These are phyloP conservation scores for Lasioglossum figueresi DNA, from an alignment of 2,888 invertebrate species.

Conservation along the genomic window DNA sequence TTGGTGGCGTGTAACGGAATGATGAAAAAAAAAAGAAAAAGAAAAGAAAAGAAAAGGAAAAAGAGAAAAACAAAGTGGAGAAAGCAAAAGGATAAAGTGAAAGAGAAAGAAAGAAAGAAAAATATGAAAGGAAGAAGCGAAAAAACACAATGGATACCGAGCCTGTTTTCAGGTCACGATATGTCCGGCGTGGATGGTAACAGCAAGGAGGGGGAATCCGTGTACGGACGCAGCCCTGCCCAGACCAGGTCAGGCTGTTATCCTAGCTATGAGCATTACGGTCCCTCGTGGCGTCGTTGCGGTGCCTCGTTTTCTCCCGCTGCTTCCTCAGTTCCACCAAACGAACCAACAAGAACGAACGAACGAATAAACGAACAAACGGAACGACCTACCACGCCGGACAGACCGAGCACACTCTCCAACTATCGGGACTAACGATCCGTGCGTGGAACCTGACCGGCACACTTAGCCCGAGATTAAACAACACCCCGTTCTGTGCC, in stretches of 20 bases:
- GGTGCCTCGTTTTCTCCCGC: constrained; percentile 84
- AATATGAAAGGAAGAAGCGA: background rate
- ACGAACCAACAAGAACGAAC: constrained; percentile 74
- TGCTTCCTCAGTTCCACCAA: constrained; percentile 76
- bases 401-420: constrained; percentile 76
- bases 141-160: constrained; percentile 60
- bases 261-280: constrained; percentile 91
- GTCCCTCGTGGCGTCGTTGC: constrained; percentile 83
- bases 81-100: background rate
- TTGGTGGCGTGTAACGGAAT: constrained; percentile 42
- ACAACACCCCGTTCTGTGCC: background rate
- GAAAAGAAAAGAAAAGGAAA: constrained; percentile 13
- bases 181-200: constrained; percentile 95
- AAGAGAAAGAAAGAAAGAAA: background rate
- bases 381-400: constrained; percentile 63
- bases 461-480: constrained; percentile 20
- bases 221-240: constrained; percentile 87
- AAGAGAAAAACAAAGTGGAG: background rate
- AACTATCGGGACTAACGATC: constrained; percentile 21
- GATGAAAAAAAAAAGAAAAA: constrained; percentile 29
- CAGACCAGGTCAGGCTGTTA: constrained; percentile 91
- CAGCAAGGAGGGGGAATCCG: constrained; percentile 90
- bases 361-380: background rate
- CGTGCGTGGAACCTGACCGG: constrained; percentile 13
- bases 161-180: constrained; percentile 90